phyloP scores from a whole-genome alignment of 1,140 invertebrate genomes.

The Maniola jurtina region DNA sequence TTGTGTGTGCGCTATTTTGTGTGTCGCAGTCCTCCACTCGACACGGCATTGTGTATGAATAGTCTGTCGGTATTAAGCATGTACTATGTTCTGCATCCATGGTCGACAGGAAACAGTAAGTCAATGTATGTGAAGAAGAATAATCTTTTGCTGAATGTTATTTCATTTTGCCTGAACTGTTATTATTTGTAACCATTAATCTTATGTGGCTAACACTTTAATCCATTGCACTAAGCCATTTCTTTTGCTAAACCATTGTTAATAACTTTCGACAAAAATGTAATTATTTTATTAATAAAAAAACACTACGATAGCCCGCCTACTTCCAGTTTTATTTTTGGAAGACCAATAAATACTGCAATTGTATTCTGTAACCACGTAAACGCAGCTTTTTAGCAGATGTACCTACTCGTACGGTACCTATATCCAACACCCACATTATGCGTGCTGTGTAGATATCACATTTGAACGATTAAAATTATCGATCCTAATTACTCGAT shows the following conservation, averaged over 20 bases:
- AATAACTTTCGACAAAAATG: constrained; percentile 6
- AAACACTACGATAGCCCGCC: constrained; percentile 22
- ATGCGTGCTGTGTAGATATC: constrained; percentile 15
- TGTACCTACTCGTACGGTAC: constrained; percentile 1
- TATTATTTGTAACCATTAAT: constrained; percentile 54
- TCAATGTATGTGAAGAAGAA: constrained; percentile 75
- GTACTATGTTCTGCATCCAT: constrained; percentile 76
- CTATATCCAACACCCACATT: too few species aligned
- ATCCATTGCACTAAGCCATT: constrained; percentile 52
- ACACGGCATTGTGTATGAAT: constrained; percentile 39
- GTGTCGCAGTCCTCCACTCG: constrained; percentile 20
- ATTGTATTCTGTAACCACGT: constrained; percentile 20
- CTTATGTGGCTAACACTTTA: constrained; percentile 71
- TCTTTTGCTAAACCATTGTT: constrained; percentile 53
- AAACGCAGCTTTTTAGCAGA: constrained; percentile 31
- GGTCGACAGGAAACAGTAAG: constrained; percentile 85
- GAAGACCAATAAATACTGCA: too few species aligned
- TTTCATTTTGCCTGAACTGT: constrained; percentile 66
- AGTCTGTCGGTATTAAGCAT: constrained; percentile 70
- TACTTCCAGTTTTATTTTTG: constrained; percentile 11
- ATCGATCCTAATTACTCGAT: constrained; percentile 24
- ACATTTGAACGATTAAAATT: constrained; percentile 31
- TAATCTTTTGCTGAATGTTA: constrained; percentile 52
- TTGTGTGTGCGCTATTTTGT: constrained; percentile 55
- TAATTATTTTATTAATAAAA: constrained; percentile 19